Percentiles rank a stretch among this genome's conserved stretches.
Conservation (phyloP, 1,140 invertebrate species). For the Drosophila biarmipes region DNA sequence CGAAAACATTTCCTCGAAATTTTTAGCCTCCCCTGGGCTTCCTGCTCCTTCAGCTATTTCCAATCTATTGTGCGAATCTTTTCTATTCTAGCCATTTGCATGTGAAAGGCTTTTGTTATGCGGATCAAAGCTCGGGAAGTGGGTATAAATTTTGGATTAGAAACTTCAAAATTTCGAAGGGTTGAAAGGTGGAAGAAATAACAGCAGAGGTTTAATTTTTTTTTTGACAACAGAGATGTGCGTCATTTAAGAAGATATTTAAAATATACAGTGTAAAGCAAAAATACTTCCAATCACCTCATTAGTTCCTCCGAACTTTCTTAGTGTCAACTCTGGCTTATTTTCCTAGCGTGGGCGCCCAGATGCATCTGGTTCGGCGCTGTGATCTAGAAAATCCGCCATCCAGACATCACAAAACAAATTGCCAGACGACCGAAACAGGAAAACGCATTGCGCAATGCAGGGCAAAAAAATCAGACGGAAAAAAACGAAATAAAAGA, state of each 20-base stretch:
- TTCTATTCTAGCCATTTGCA: slow-evolving; percentile 5
- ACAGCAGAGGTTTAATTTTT: not conserved
- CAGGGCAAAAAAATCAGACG: slow-evolving; percentile 29
- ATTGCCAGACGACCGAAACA: slow-evolving; percentile 38
- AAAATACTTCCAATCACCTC: not conserved
- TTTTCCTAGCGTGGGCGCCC: slow-evolving; percentile 29
- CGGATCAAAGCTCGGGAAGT: not conserved
- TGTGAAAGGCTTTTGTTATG: slow-evolving; percentile 1
- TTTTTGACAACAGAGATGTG: too few relatives aligned
- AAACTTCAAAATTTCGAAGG: not conserved
- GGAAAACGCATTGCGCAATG: slow-evolving; percentile 69
- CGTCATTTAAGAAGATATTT: too few relatives aligned
- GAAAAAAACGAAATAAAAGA: not conserved
- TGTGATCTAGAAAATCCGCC: slow-evolving; percentile 29
- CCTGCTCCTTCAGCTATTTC: not conserved
- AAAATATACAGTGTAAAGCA: too few relatives aligned
- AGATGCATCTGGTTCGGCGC: slow-evolving; percentile 13
- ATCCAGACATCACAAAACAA: slow-evolving; percentile 46
- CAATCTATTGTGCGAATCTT: slow-evolving; percentile 9
- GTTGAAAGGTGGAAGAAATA: not conserved
- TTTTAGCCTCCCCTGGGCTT: not conserved
- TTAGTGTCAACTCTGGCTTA: not conserved
- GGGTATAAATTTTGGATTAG: not conserved
- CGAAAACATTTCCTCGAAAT: slow-evolving; percentile 4
- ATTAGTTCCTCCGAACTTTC: not conserved